Evolutionary conservation across 35 echinoderm and acorn worm species (phyloP), one percentile per base, ranked within the genome.

Genomic region (Diadema setosum): DNA sequence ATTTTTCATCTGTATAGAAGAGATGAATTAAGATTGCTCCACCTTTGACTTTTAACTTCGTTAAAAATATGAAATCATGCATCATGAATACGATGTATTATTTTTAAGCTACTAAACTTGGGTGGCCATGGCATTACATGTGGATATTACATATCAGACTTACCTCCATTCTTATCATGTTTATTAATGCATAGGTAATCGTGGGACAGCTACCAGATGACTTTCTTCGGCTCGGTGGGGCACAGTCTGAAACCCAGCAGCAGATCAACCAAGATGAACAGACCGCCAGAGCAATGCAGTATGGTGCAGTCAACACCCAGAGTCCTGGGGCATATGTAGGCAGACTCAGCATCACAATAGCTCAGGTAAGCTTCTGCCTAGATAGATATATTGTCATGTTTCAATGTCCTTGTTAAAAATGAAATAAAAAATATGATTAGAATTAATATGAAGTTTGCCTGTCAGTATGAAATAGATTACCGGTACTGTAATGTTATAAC

Each of bases 271-370:
- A 46, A 15, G 95, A 98, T 88, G 95, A 98, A 44, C 87, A 98
- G 82, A 94, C 95, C 34, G 95, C 95, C 1, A 94, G 91, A 40
- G 92, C 92, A 14, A 58, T 98, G 35, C 95, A 98, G 69, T 98
- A 91, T 82, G 85, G 89, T 29, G 82, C 70, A n/a, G 37, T 46
- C 6, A 30, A 21, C 39, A 27, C 35, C 18, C 65, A 75, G 37
- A 32, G 48, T 21, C 44, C 39, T 44, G 31, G 46, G 1, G 40
- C 78, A 0, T 82, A 34, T 33, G 58, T 97, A 0, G 95, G 95
- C 26, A 43, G 95, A 40, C 91, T 98, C 33, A 97, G 94, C 36
- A 90, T 97, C 57, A 97, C 94, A 93, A 89, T 93, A 42, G 75
- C 87, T 60, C 94, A 97, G 94, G 94, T 97, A 91, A 48, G 3